Percentiles rank a stretch among this genome's conserved stretches.
Conservation (phyloP, 64 coral and sea anemone genomes). For the Catalaphyllia jardinei region DNA sequence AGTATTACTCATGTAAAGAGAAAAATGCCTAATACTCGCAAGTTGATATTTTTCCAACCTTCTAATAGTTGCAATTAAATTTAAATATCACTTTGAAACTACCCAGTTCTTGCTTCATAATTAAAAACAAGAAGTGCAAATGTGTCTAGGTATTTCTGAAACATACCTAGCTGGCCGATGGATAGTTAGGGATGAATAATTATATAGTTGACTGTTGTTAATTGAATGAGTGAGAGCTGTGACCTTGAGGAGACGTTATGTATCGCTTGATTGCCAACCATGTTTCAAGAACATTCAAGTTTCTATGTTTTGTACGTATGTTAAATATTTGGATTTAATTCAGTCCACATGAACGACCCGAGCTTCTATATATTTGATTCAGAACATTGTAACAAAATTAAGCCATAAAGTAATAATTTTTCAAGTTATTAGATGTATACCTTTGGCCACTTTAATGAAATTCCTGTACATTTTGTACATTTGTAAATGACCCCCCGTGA, state of each 20-base stretch:
- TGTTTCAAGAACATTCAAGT: conserved; percentile 2
- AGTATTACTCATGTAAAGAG: too few relatives aligned
- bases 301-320: conserved; percentile 55
- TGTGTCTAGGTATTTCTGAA: not conserved
- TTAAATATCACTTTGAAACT: not conserved
- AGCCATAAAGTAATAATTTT: conserved; percentile 42
- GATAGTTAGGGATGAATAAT: not conserved
- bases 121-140: not conserved
- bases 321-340: conserved; percentile 28
- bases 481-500: conserved; percentile 33
- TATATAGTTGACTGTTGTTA: not conserved
- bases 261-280: conserved; percentile 10
- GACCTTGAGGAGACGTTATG: not conserved
- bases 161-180: not conserved
- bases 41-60: too few relatives aligned
- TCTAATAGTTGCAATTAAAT: too few relatives aligned
- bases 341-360: not conserved
- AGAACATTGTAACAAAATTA: conserved; percentile 38
- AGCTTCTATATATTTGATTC: conserved; percentile 48
- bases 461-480: conserved; percentile 40
- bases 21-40: too few relatives aligned
- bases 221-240: not conserved
- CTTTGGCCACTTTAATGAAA: conserved; percentile 28
- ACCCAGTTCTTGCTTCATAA: conserved; percentile 10
- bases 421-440: conserved; percentile 10